A percentile compares a stretch with the other conserved stretches of the same genome.
phyloP scores from a whole-genome alignment of 64 coral and sea anemone species.

The Porites australiensis region DNA sequence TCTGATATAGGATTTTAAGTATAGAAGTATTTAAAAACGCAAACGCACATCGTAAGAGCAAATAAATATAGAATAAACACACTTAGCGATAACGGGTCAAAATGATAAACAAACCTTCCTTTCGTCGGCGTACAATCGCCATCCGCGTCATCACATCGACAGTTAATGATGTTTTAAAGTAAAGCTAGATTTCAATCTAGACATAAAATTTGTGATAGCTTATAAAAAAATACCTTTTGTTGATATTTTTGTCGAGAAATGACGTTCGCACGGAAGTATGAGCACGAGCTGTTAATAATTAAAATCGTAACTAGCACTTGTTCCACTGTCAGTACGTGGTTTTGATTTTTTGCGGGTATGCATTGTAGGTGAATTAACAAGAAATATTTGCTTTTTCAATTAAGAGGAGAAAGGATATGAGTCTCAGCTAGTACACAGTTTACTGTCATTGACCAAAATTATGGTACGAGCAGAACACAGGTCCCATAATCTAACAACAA shows the following conservation, averaged over 20 bases:
- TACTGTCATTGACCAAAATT: no score
- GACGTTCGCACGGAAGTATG: slow-evolving; percentile 47
- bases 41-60: no score
- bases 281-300: slow-evolving; percentile 30
- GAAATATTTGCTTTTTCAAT: background rate
- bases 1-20: background rate
- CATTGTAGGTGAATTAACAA: background rate
- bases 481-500: no score
- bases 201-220: slow-evolving; percentile 5
- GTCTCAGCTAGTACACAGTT: no score
- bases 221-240: slow-evolving; percentile 17
- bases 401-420: no score
- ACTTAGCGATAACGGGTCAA: background rate
- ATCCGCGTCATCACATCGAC: background rate
- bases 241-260: slow-evolving; percentile 1
- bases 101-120: background rate
- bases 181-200: slow-evolving; percentile 1
- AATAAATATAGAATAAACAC: no score
- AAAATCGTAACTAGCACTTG: background rate
- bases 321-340: background rate
- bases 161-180: background rate
- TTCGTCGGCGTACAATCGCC: background rate
- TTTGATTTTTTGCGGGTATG: slow-evolving; percentile 19
- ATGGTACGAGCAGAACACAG: no score
- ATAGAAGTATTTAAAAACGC: background rate